Evolutionary conservation across 1,140 invertebrate species (phyloP), one percentile per base, ranked within the genome.

Genomic region (Brachionus paranguensis): DNA sequence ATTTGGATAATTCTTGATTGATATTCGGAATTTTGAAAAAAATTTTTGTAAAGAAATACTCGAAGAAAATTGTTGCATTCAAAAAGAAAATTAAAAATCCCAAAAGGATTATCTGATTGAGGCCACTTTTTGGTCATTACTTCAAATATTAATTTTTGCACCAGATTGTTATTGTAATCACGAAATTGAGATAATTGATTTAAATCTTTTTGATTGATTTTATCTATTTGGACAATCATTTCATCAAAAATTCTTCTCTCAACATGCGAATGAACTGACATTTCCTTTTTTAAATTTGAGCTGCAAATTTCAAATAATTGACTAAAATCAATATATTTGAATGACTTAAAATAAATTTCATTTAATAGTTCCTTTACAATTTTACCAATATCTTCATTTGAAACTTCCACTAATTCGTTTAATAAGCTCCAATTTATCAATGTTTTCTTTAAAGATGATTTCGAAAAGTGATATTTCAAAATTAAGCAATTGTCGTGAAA

Each of bases 1-100:
- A 76, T 50, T 76, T 76, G 17, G 1, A 12, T 47, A 1, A 76
- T 24, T 76, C 47, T 76, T n/a, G 11, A 1, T 24, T 76, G 29
- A 47, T 76, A 20, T 24, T 76, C 29, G 27, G 29, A 11, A 6
- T 7, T 29, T 24, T n/a, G 20, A 27, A 27, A 45, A 47, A 37
- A 76, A 47, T 76, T 20, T 11, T 12, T 53, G 14, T 50, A 50
- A 12, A 76, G 47, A 50, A 76, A 76, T n/a, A 27, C 20, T 76
- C n/a, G 24, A 3, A 76, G 27, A 76, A 76, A 76, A 76, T 27
- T 76, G 47, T 76, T 20, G 43, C 72, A 76, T 53, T 76, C 43
- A 50, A 76, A 76, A 1, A 76, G 14, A 50, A 76, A 76, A 50
- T 76, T 29, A 17, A 76, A 76, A 14, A 76, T 50, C 1, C 1